Base-by-base conservation (phyloP, 2,113 vertebrate genomes). In the Cyanoderma ruficeps region DNA sequence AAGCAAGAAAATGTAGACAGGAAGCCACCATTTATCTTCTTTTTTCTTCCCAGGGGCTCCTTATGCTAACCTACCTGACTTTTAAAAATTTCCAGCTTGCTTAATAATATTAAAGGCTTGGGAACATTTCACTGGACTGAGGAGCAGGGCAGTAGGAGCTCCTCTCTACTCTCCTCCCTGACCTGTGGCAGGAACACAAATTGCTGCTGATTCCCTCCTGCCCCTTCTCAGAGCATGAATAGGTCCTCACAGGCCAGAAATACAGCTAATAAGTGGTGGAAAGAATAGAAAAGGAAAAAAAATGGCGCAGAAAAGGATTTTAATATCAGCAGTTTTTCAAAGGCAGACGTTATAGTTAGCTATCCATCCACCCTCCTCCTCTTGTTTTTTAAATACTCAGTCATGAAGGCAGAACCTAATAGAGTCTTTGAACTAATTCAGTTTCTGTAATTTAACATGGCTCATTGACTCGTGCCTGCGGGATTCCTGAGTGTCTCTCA, bases 11-110 rank as follows among this genome's bases (percentile, higher is more conserved):
- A 80, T 60, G 33, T 59, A 84, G 96, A 90, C 88, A 94, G 79
- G 94, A 81, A 94, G 39, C 28, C 56, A 72, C 76, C 42, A 64
- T 95, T 96, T 95, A 89, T 96, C 95, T 95, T 96, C 49, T 72
- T 85, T 83, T 75, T 77, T 87, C 71, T 31, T 84, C 82, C 81
- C 55, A 64, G 82, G 65, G 93, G 27, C 55, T 94, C 80, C 71
- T 89, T 93, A 65, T 68, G 86, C 53, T 83, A 93, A 92, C 74
- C 85, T 75, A 57, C 55, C 61, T 87, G 93, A 94, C 91, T 77
- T 90, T 46, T 70, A 39, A 83, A 95, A 94, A 89, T 95, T 86
- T 96, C 82, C 56, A 91, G 53, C 76, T 95, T 90, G n/a, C 69
- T 95, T 83, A 83, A 85, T 85, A 93, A 94, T 94, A 87, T 89